A percentile compares a stretch with the other conserved stretches of the same genome.
phyloP scores from a whole-genome alignment of 1,140 invertebrate genomes.

The Anagrus nilaparvatae region DNA sequence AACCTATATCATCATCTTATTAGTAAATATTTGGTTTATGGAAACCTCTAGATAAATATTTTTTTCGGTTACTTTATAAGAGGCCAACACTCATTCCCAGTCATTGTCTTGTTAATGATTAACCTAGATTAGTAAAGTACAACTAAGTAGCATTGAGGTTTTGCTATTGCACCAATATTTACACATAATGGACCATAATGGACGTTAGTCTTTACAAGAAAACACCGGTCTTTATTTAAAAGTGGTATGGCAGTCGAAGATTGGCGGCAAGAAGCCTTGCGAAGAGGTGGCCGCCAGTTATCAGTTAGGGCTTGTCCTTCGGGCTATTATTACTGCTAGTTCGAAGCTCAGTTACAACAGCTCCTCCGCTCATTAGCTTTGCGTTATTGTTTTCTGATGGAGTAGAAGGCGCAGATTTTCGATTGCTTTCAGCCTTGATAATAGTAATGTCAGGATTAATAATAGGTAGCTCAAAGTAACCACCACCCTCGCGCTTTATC shows the following conservation, averaged over 20 bases:
- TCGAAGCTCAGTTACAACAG: conserved; percentile 30
- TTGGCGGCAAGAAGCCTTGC: conserved; percentile 3
- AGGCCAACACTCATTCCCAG: conserved; percentile 36
- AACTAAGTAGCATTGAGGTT: conserved; percentile 22
- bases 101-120: conserved; percentile 28
- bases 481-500: conserved; percentile 40
- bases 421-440: conserved; percentile 47
- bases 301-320: conserved; percentile 3
- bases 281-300: too few species aligned
- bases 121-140: conserved; percentile 20
- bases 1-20: conserved; percentile 11
- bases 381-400: conserved; percentile 40
- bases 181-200: too few species aligned
- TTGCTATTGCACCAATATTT: conserved; percentile 38
- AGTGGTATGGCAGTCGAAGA: conserved; percentile 2
- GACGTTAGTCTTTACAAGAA: conserved; percentile 30
- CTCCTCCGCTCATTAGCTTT: conserved; percentile 38
- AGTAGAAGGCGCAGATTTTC: conserved; percentile 26
- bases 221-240: too few species aligned
- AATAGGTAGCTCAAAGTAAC: conserved; percentile 33
- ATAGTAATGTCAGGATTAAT: conserved; percentile 51
- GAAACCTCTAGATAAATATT: conserved; percentile 7
- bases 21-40: conserved; percentile 6
- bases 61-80: conserved; percentile 30
- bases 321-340: too few species aligned